Percentiles rank a stretch among this genome's conserved stretches.
These are phyloP conservation scores for Melanotaenia duboulayi DNA, from an alignment of 2,113 vertebrate species.

Conservation along the genomic window DNA sequence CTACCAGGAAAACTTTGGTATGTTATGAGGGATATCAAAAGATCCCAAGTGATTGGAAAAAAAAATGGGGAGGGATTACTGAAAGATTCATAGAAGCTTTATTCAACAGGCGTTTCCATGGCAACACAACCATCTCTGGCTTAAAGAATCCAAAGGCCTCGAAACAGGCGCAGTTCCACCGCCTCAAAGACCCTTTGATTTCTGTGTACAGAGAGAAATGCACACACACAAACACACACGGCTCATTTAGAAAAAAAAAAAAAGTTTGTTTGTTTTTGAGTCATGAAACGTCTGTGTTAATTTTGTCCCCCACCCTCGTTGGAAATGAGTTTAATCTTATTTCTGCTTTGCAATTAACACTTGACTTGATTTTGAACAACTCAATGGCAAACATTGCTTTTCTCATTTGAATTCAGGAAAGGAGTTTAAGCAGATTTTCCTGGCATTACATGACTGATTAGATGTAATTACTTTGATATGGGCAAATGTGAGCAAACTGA, in stretches of 20 bases:
- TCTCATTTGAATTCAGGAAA: slow-evolving; percentile 44
- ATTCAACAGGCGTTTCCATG: slow-evolving; percentile 81
- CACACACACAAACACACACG: slow-evolving; percentile 16
- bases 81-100: slow-evolving; percentile 78
- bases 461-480: slow-evolving; percentile 45
- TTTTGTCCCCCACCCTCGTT: neutral
- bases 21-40: slow-evolving; percentile 63
- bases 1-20: slow-evolving; percentile 44
- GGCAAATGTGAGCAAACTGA: slow-evolving; percentile 32
- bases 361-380: slow-evolving; percentile 51
- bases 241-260: no score
- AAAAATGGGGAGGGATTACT: slow-evolving; percentile 48
- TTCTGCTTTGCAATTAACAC: slow-evolving; percentile 46
- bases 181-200: slow-evolving; percentile 77
- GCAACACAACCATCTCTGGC: slow-evolving; percentile 76
- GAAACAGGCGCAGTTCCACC: slow-evolving; percentile 56
- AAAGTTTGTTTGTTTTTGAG: slow-evolving; percentile 6
- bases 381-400: slow-evolving; percentile 43
- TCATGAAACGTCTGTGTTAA: slow-evolving; percentile 23
- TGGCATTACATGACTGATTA: slow-evolving; percentile 35
- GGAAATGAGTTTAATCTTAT: slow-evolving; percentile 43
- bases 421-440: slow-evolving; percentile 47
- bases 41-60: slow-evolving; percentile 64
- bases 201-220: slow-evolving; percentile 47
- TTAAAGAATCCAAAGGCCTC: slow-evolving; percentile 74